Evolutionary conservation across 1,140 invertebrate species (phyloP), one percentile per base, ranked within the genome.

Genomic region (Philotrypesis tridentata): DNA sequence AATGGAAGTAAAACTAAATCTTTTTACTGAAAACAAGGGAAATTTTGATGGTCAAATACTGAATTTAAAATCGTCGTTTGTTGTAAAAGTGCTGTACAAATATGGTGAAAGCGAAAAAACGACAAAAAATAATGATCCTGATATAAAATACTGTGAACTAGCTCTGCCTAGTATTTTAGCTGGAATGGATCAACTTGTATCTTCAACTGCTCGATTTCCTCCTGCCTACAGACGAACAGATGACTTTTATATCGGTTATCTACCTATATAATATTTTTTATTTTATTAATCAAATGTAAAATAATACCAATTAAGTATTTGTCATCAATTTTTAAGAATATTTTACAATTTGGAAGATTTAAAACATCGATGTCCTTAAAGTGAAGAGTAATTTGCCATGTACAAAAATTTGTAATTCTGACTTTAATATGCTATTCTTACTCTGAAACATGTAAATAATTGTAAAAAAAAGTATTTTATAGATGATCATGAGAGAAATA

Each of bases 21-120:
- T 91, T 79, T 82, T 91, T 7, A 88, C 83, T 23, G 88, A 89
- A 25, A 73, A 84, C 14, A 82, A 84, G 74, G n/a, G 67, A 11
- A 83, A 79, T 55, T 43, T 27, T 25, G 63, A 85, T 48, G 61
- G 70, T 29, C 75, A 86, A 65, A 83, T 60, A 40, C 61, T 91
- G 33, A 80, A 55, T 78, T 86, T 91, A 43, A 76, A 85, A 75
- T 75, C 85, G 17, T 83, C 73, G 31, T 84, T 77, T 17, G 89
- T 88, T 33, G 85, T 86, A 31, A 91, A 91, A 86, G 87, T 91
- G 33, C 85, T 91, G 70, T 92, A 91, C 37, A 89, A 87, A 65
- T 91, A 89, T 82, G 88, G 87, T 23, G 88, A 88, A 48, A 86
- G 25, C 21, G 71, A 87, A 74, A 80, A 82, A 70, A 83, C 84